Base-by-base conservation (phyloP, 2,888 invertebrate species). In the Idaea biselata region DNA sequence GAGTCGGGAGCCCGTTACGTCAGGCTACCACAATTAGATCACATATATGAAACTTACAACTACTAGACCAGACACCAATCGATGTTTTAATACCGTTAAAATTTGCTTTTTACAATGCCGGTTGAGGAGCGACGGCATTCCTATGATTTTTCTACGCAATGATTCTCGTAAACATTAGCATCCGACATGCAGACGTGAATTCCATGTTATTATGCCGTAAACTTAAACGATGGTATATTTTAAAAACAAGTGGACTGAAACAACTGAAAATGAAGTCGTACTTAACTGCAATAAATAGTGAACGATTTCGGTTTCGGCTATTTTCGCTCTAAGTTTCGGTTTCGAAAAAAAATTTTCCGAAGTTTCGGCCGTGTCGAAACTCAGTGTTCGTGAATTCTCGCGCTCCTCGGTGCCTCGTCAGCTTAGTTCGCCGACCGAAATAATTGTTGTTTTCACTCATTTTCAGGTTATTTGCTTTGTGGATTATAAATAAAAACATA, bases 1-100 rank as follows among this genome's bases (percentile, higher is more conserved):
- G 84, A 74, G 82, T 83, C 76, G 72, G 73, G 73, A 77, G 83
- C 84, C 89, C 89, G 89, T 89, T 91, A 90, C 90, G 88, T 89
- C 89, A 90, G 84, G 83, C 84, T 77, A 85, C 88, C 88, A 83
- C 90, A 89, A 90, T 91, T 90, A 91, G 89, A 90, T 86, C 89
- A 88, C 85, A 86, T 81, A 80, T 81, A 80, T 82, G 78, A 86
- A 84, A 80, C 87, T 86, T 73, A 83, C 81, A 81, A 80, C 84
- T 80, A 82, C 83, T 88, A 88, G 84, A 84, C 84, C 79, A 87
- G 86, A 84, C 84, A 80, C 81, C 82, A 83, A 82, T 84, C 77
- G 80, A 86, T 84, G 83, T 86, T 86, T 86, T 80, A 84, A 81
- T 86, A 85, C 90, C 88, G 89, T 90, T 91, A 88, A 84, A 82